Evolutionary conservation across 2,113 vertebrate genomes (phyloP), one percentile per base, ranked within the genome.

Genomic region (Pseudonaja textilis): DNA sequence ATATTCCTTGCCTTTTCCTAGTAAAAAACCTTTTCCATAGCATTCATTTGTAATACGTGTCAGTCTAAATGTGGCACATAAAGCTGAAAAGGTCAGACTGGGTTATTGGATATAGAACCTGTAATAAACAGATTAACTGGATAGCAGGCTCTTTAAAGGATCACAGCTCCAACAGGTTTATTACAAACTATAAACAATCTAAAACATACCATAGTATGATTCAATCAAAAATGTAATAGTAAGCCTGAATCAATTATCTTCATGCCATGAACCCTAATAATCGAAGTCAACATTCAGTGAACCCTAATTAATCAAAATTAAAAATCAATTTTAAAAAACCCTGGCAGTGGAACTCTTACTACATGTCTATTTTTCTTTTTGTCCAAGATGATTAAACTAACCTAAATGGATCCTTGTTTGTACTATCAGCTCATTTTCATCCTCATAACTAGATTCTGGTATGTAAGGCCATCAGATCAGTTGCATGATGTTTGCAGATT

Each of bases 1-100:
- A 2, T 2, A 3, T 8, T 74, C 25, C 16, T n/a, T n/a, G 74
- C 5, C 25, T 18, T 34, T 22, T 88, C 25, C 3, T 47, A 34
- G 52, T 47, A 56, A 50, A 50, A 39, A 81, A 74, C 8, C 11
- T 52, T 92, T 89, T 89, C 34, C 25, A 34, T 81, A 54, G 39
- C 9, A n/a, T 81, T 89, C 34, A 57, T 89, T 74, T 56, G 25
- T 81, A 93, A 86, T 89, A 93, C 42, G 25, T 81, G 61, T 56
- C 50, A 3, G 1, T 92, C 95, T 97, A 97, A 96, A 96, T 88
- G 95, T 85, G 94, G 95, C 91, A 55, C 91, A 54, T 74, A 87
- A 61, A 1, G 89, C 91, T 85, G 34, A 90, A 94, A 94, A 96
- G 95, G 94, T 96, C 96, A 96, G 88, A 2, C 0, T 88, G 50